Conservation (phyloP, 2,797 vertebrate species). For the Novumbra hubbsi region DNA sequence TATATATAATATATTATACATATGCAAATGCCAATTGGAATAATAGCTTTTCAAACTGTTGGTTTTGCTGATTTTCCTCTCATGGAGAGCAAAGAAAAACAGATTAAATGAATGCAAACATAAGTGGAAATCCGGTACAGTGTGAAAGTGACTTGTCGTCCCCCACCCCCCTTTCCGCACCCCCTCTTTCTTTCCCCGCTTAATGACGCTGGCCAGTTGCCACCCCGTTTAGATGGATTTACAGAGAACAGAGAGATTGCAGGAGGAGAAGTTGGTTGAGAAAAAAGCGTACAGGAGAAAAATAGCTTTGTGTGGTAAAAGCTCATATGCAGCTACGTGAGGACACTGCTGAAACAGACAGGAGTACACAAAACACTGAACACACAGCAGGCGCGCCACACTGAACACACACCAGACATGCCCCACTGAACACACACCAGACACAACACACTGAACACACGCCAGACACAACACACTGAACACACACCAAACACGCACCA, state of each 20-base stretch:
- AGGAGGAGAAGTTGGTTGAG: background rate
- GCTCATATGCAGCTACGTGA: constrained; percentile 1
- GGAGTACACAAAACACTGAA: background rate
- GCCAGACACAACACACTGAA: too few species aligned
- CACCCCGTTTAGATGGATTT: background rate
- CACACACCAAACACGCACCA: background rate
- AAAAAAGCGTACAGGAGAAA: background rate
- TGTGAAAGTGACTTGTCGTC: background rate
- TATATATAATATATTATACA: background rate
- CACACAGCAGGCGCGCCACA: background rate
- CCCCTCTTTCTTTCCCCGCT: background rate
- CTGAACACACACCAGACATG: too few species aligned
- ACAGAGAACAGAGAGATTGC: background rate
- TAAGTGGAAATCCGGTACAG: background rate
- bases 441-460: too few species aligned
- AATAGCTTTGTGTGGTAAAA: background rate
- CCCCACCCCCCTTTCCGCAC: too few species aligned
- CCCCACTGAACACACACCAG: too few species aligned
- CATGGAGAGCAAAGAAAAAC: background rate
- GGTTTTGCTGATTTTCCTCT: background rate
- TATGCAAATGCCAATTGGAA: background rate
- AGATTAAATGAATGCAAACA: background rate
- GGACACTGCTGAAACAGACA: background rate
- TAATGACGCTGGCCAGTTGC: background rate
- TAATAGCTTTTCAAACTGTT: too few species aligned